phyloP scores from a whole-genome alignment of 2,113 vertebrate genomes.

The Gnathonemus echidnorhynchus region DNA sequence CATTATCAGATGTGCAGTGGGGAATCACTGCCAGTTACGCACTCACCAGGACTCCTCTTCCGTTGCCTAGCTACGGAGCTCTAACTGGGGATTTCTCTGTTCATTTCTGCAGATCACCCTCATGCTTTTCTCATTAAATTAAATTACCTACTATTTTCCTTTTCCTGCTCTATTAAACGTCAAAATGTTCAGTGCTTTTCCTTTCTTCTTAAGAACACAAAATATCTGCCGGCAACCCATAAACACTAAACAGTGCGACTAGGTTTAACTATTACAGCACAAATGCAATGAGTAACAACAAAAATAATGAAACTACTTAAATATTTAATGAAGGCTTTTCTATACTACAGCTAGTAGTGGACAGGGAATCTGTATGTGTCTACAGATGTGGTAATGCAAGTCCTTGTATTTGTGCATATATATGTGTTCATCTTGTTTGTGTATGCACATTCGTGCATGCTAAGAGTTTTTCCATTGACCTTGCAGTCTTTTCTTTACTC shows the following conservation, averaged over 20 bases:
- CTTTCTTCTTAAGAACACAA: neutral
- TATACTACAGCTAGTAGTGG: neutral
- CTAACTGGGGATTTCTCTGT: constrained; percentile 29
- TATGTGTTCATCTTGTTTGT: neutral
- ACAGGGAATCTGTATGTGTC: neutral
- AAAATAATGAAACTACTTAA: neutral
- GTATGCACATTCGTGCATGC: neutral
- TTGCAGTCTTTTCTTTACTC: neutral
- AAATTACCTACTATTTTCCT: constrained; percentile 15
- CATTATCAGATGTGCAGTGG: constrained; percentile 42
- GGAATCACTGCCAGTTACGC: constrained; percentile 47
- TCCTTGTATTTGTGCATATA: neutral
- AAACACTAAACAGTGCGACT: neutral
- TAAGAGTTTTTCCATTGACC: neutral
- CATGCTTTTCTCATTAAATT: constrained; percentile 10
- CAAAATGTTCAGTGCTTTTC: constrained; percentile 4
- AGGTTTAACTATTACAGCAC: neutral
- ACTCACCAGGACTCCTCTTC: constrained; percentile 38
- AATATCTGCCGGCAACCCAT: neutral
- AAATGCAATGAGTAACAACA: neutral
- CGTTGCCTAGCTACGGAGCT: constrained; percentile 42
- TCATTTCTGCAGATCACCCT: constrained; percentile 13
- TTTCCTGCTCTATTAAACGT: constrained; percentile 29
- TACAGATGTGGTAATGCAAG: neutral
- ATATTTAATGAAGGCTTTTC: neutral